phyloP scores from a whole-genome alignment of 2,113 vertebrate genomes.

The Xerus inauris region DNA sequence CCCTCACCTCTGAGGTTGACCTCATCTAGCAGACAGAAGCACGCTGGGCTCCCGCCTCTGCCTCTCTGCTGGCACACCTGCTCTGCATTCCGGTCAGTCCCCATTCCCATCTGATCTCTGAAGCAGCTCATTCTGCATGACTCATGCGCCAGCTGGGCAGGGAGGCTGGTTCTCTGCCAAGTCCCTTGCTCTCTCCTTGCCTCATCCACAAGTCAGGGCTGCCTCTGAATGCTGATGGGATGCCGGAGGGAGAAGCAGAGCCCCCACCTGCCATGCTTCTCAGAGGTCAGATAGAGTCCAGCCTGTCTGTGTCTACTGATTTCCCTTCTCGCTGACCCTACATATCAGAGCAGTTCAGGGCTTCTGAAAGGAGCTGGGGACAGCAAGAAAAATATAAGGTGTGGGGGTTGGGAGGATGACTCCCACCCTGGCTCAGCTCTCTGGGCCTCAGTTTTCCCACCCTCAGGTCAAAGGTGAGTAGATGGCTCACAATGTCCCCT shows the following conservation, averaged over 20 bases:
- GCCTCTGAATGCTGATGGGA: background rate
- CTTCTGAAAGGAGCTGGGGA: background rate
- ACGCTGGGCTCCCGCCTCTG: rapidly evolving
- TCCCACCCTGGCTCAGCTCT: background rate
- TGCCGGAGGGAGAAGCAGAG: too few relatives aligned
- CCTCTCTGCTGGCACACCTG: too few relatives aligned
- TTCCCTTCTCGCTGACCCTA: background rate
- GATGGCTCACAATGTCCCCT: background rate
- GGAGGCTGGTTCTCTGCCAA: background rate
- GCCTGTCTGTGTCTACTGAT: background rate
- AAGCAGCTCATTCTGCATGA: background rate
- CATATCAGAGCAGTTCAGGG: background rate
- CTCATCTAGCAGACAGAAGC: background rate
- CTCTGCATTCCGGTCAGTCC: background rate
- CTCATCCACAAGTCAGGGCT: background rate
- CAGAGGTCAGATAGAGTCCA: background rate
- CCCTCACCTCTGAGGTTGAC: background rate
- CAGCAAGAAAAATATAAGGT: rapidly evolving
- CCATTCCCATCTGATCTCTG: background rate
- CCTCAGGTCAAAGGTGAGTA: background rate
- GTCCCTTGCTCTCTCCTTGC: background rate
- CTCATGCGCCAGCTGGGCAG: background rate
- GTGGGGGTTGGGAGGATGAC: background rate
- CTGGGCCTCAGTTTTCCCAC: background rate
- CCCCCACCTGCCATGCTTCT: background rate